Percentiles rank a stretch among this genome's conserved stretches.
These are phyloP conservation scores for Lepeophtheirus salmonis DNA, from an alignment of 1,140 invertebrate species.

Conservation along the genomic window DNA sequence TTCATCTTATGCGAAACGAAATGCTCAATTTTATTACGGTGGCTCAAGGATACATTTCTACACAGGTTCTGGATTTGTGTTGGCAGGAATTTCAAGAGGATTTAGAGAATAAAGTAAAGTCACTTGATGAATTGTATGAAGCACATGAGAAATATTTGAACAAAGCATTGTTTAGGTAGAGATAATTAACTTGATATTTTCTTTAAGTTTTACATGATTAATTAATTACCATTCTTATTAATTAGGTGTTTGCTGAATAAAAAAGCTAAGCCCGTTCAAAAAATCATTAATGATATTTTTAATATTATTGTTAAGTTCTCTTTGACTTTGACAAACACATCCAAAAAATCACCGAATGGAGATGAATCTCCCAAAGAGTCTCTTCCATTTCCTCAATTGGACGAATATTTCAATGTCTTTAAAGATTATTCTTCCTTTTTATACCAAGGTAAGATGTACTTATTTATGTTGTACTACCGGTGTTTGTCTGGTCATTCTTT, in stretches of 20 bases:
- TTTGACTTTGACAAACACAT: background rate
- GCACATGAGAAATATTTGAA: constrained; percentile 17
- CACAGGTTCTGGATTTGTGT: constrained; percentile 16
- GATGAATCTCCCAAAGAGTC: background rate
- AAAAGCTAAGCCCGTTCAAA: constrained; percentile 14
- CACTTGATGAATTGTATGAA: constrained; percentile 18
- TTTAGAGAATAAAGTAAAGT: constrained; percentile 9
- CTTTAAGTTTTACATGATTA: background rate
- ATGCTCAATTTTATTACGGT: constrained; percentile 16
- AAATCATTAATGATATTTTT: constrained; percentile 17
- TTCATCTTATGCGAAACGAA: constrained; percentile 16
- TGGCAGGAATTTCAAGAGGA: constrained; percentile 18
- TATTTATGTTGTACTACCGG: no score
- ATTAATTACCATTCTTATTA: background rate
- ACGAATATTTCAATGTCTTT: constrained; percentile 6
- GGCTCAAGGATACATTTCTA: constrained; percentile 12
- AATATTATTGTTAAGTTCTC: constrained; percentile 16
- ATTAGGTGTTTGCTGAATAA: constrained; percentile 15
- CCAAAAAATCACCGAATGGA: background rate
- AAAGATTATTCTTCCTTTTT: constrained; percentile 17
- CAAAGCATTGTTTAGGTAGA: constrained; percentile 10
- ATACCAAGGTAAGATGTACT: constrained; percentile 13
- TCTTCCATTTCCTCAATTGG: constrained; percentile 5
- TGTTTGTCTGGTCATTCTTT: no score
- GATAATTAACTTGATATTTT: background rate